Evolutionary conservation across 2,888 invertebrate species (phyloP), one percentile per base, ranked within the genome.

Genomic region (Nephrotoma appendiculata): DNA sequence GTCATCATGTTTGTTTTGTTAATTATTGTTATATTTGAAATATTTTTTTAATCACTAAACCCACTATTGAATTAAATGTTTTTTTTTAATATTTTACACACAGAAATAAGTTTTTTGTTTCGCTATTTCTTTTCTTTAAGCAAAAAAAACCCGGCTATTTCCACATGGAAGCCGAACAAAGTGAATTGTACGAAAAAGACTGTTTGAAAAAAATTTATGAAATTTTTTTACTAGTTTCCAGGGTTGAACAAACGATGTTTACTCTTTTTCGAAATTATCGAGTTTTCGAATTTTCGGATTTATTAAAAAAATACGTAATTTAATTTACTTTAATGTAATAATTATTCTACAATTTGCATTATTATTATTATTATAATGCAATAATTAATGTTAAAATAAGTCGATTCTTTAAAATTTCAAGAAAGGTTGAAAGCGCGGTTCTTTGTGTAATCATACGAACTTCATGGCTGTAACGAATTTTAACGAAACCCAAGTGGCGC

Each of bases 161-260:
- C 89, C 89, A 89, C 90, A 89, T 89, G 89, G 89, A 89, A 89
- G 89, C 88, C 88, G 88, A 89, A 88, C 89, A 89, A 89, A 88
- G 88, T 86, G 86, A 45, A 31, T 86, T 86, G 44, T 86, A 86
- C 42, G 84, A 84, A 84, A 84, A 84, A 42, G 43, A 84, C 43
- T 84, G 84, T 84, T 84, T 84, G 43, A 84, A 84, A 84, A 41
- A 84, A 84, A 84, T 31, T 71, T 71, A 31, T 31, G 71, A 71
- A 71, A 9, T 71, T 31, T 71, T 31, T 71, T 31, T 31, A 71
- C 71, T 44, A 44, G 11, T 71, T 19, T 9, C 12, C 1, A 71
- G 71, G 71, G 71, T 9, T 31, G 71, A 71, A 71, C 71, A 71
- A 57, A 71, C 31, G 71, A 71, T 31, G 31, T 71, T 71, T 19